These are phyloP conservation scores for Blastomussa wellsi DNA, from an alignment of 92 coral and sea anemone genomes.

Conservation along the genomic window DNA sequence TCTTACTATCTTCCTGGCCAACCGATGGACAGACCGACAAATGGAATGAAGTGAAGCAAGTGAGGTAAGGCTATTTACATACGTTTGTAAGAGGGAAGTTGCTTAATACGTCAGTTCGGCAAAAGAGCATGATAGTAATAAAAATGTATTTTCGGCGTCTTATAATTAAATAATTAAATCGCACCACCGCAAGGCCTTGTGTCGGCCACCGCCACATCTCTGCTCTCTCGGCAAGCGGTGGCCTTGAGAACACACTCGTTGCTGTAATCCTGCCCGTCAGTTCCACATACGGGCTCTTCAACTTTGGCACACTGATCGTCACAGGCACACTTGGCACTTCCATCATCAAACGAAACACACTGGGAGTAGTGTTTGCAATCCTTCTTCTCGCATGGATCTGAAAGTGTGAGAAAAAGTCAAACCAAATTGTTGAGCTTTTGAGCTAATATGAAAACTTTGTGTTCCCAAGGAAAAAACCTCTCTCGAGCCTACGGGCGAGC, in stretches of 20 bases:
- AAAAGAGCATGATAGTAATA: background rate
- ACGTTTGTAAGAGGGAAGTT: background rate
- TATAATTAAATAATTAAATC: background rate
- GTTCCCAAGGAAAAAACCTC: background rate
- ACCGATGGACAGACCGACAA: background rate
- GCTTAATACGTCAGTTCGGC: background rate
- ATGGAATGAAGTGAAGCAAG: background rate
- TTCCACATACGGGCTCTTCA: slow-evolving; percentile 91
- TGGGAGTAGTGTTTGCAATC: slow-evolving; percentile 75
- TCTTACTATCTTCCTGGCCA: too few species aligned
- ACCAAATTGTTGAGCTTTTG: background rate
- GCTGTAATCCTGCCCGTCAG: slow-evolving; percentile 79
- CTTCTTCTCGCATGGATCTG: slow-evolving; percentile 88
- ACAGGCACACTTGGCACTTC: slow-evolving; percentile 80
- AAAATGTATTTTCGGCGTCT: background rate
- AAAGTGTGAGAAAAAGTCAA: background rate
- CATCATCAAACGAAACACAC: slow-evolving; percentile 86
- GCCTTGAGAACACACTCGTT: slow-evolving; percentile 84
- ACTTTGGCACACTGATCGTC: slow-evolving; percentile 69
- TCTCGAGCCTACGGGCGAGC: background rate
- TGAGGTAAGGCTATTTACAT: background rate
- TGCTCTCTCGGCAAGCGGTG: slow-evolving; percentile 72
- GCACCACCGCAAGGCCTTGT: slow-evolving; percentile 84
- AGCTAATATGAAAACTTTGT: background rate
- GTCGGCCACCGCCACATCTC: slow-evolving; percentile 59